A percentile compares a stretch with the other conserved stretches of the same genome.
Conservation (phyloP, 2,888 invertebrate genomes). For the Ceraclea dissimilis region DNA sequence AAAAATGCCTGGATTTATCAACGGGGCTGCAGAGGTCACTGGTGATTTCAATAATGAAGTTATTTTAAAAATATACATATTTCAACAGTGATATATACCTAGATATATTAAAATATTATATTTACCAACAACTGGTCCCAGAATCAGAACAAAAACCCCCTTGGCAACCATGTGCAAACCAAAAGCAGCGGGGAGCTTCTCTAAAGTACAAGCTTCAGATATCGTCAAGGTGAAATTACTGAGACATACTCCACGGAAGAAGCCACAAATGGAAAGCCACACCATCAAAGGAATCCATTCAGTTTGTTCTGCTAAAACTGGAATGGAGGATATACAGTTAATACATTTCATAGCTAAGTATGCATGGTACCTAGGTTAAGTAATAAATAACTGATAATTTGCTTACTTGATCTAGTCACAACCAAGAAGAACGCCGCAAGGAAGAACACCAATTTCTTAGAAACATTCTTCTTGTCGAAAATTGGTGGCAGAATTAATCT, state of each 20-base stretch:
- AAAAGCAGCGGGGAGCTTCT: conserved; percentile 68
- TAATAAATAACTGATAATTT: too few species aligned
- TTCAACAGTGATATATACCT: too few species aligned
- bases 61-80: too few species aligned
- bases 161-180: conserved; percentile 72
- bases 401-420: conserved; percentile 63
- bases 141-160: conserved; percentile 59
- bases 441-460: conserved; percentile 65
- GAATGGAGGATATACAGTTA: conserved; percentile 26
- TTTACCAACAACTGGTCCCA: conserved; percentile 65
- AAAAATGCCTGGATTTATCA: too few species aligned
- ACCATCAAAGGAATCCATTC: conserved; percentile 61
- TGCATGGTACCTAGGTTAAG: not conserved
- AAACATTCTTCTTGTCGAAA: conserved; percentile 59
- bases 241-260: conserved; percentile 69
- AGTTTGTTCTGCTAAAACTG: conserved; percentile 67
- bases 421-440: conserved; percentile 64
- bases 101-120: too few species aligned
- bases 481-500: conserved; percentile 65
- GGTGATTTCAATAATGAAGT: too few species aligned
- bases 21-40: too few species aligned
- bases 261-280: conserved; percentile 68
- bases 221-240: conserved; percentile 74
- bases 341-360: not conserved
- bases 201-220: conserved; percentile 65